Percentiles rank a stretch among this genome's conserved stretches.
Evolutionary conservation across 2,113 vertebrate genomes (phyloP).

Genomic region (Nymphicus hollandicus): DNA sequence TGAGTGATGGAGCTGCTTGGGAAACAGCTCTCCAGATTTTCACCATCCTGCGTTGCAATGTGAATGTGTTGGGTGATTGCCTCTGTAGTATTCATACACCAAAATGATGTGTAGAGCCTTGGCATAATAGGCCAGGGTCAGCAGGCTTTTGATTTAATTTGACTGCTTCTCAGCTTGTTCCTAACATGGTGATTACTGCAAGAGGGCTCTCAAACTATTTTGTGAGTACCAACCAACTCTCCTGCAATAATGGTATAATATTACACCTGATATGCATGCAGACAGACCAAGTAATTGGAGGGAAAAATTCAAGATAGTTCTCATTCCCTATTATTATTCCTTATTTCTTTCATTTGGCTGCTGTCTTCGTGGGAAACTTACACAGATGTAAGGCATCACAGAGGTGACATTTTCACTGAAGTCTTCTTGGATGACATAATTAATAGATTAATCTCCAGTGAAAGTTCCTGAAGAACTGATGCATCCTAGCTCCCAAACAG

Average conservation of each 20-base stretch:
- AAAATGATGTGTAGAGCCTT: neutral
- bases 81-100: neutral
- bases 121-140: neutral
- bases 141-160: neutral
- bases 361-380: neutral
- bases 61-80: neutral
- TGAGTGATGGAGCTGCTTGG: neutral
- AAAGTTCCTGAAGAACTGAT: neutral
- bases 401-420: neutral
- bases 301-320: neutral
- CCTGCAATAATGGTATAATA: neutral
- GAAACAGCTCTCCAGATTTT: neutral
- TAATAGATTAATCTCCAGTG: neutral
- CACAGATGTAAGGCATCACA: neutral
- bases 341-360: constrained; percentile 3
- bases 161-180: neutral
- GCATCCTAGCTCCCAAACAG: neutral
- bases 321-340: neutral
- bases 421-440: neutral
- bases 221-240: neutral
- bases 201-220: neutral
- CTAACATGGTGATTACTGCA: neutral
- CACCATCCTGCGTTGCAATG: neutral
- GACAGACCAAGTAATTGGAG: neutral
- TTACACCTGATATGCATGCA: neutral